Conservation (phyloP, 2,888 invertebrate species). For the Agrochola lota region DNA sequence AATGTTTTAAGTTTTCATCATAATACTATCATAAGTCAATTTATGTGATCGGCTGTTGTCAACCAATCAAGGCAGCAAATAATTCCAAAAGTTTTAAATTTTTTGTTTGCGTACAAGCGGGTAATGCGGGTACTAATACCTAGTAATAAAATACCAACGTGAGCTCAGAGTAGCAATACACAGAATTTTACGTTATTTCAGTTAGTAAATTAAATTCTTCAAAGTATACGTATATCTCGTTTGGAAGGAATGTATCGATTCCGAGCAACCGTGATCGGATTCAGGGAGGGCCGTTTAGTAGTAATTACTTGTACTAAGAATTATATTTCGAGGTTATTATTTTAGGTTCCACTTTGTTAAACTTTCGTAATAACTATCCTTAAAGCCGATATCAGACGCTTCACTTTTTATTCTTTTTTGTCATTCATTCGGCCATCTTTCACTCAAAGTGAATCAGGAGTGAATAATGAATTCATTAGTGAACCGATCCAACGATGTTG, state of each 20-base stretch:
- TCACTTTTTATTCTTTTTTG: neutral
- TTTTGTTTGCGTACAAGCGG: too few relatives aligned
- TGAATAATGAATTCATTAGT: too few relatives aligned
- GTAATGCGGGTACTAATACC: too few relatives aligned
- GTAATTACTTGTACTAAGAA: neutral
- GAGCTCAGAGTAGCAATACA: neutral
- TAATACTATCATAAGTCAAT: neutral
- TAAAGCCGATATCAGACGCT: neutral
- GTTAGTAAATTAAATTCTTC: slow-evolving; percentile 37
- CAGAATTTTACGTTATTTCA: slow-evolving; percentile 10
- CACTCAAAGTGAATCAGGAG: neutral
- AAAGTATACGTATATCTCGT: slow-evolving; percentile 13
- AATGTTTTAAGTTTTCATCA: neutral
- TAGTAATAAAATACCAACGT: neutral
- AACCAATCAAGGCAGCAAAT: neutral
- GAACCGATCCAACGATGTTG: too few relatives aligned
- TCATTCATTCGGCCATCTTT: neutral
- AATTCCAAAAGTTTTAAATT: neutral
- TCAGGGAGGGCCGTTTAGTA: neutral
- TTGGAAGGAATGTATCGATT: slow-evolving; percentile 37
- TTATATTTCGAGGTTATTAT: neutral
- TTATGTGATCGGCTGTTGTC: neutral
- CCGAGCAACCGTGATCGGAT: slow-evolving; percentile 17
- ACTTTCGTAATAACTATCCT: neutral
- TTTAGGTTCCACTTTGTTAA: neutral